Evolutionary conservation across 2,888 invertebrate genomes (phyloP).

Genomic region (Dione vanillae): DNA sequence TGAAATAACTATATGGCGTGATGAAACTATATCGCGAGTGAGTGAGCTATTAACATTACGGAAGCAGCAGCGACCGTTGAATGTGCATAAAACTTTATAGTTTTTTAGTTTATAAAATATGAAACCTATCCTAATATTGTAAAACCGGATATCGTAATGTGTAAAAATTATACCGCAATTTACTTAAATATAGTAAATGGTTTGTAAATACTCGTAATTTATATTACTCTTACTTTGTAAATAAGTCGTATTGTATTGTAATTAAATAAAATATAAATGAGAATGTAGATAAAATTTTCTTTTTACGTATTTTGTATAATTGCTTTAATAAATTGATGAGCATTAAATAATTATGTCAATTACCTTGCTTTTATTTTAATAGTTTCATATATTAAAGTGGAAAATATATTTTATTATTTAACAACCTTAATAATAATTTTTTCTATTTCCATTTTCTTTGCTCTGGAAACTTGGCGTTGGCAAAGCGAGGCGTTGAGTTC

Average conservation of each 20-base stretch:
- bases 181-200: constrained; percentile 56
- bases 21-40: constrained; percentile 73
- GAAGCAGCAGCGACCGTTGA: constrained; percentile 62
- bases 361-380: constrained; percentile 23
- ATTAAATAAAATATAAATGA: constrained; percentile 40
- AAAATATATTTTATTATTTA: neutral
- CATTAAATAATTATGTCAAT: constrained; percentile 26
- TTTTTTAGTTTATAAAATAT: constrained; percentile 60
- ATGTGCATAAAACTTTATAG: constrained; percentile 64
- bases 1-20: constrained; percentile 60
- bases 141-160: constrained; percentile 52
- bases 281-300: constrained; percentile 56
- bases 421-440: neutral
- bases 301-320: constrained; percentile 55
- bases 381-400: neutral
- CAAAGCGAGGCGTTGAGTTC: too few relatives aligned
- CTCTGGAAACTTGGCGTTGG: too few relatives aligned
- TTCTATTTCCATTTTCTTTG: too few relatives aligned
- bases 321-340: constrained; percentile 48
- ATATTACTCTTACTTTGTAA: constrained; percentile 58
- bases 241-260: constrained; percentile 56
- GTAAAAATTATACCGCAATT: constrained; percentile 54
- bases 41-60: constrained; percentile 62
- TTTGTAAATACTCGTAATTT: constrained; percentile 75
- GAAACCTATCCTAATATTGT: constrained; percentile 52